Conservation (phyloP, 2,113 vertebrate genomes). For the Xenopus borealis region DNA sequence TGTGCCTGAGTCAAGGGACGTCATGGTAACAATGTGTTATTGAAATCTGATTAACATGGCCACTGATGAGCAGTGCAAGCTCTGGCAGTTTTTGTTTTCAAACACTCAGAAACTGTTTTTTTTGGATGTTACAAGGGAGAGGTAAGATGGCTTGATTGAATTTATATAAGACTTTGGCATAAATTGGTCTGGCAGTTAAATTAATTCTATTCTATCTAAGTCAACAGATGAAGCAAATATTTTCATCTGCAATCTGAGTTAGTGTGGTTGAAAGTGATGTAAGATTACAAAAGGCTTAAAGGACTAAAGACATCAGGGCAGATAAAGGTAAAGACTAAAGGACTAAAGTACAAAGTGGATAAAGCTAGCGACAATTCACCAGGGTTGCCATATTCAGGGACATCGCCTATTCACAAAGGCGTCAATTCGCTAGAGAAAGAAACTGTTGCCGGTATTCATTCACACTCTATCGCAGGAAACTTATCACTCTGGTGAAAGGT, state of each 20-base stretch:
- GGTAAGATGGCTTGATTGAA: constrained; percentile 40
- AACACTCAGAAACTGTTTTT: constrained; percentile 50
- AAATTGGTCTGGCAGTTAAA: constrained; percentile 15
- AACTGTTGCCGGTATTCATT: too few species aligned
- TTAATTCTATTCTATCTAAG: constrained; percentile 41
- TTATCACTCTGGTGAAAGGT: too few species aligned
- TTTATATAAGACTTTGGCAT: constrained; percentile 46
- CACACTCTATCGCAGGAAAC: too few species aligned
- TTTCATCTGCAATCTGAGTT: not conserved
- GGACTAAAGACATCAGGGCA: constrained; percentile 18
- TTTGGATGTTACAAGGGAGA: constrained; percentile 38
- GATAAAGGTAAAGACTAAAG: too few species aligned
- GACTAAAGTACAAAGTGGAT: too few species aligned
- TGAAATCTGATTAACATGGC: constrained; percentile 68
- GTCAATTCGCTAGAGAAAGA: too few species aligned
- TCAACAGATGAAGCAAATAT: constrained; percentile 18
- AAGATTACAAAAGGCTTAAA: constrained; percentile 17
- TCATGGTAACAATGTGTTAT: constrained; percentile 69
- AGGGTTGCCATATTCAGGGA: too few species aligned
- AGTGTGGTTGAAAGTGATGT: constrained; percentile 20
- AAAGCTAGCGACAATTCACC: too few species aligned
- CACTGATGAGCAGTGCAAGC: constrained; percentile 53
- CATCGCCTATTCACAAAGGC: too few species aligned
- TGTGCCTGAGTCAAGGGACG: constrained; percentile 56
- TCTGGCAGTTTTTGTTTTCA: constrained; percentile 56